Conservation (phyloP, 1,140 invertebrate genomes). For the Dreissena rostriformis region DNA sequence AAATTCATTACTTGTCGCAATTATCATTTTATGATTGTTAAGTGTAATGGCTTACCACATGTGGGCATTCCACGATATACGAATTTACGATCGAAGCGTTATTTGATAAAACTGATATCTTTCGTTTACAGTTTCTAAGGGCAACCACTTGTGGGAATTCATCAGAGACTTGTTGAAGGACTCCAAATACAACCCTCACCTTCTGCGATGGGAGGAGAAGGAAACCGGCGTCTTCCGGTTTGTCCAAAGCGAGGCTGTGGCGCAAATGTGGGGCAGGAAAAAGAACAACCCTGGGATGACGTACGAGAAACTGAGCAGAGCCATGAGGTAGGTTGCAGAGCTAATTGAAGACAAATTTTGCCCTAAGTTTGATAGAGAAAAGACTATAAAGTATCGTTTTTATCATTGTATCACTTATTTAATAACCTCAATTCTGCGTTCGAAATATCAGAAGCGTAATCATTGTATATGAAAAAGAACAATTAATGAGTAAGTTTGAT, state of each 20-base stretch:
- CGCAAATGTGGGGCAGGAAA: conserved; percentile 91
- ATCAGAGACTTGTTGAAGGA: conserved; percentile 75
- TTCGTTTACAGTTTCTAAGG: conserved; percentile 67
- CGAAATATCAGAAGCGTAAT: too few species aligned
- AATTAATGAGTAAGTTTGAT: too few species aligned
- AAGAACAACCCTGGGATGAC: conserved; percentile 96
- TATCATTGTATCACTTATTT: too few species aligned
- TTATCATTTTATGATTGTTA: too few species aligned
- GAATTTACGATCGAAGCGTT: too few species aligned
- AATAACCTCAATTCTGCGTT: too few species aligned
- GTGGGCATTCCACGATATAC: too few species aligned
- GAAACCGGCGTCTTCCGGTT: conserved; percentile 92
- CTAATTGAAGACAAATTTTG: background rate
- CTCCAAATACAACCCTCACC: conserved; percentile 67
- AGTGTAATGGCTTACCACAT: too few species aligned
- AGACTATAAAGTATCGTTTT: too few species aligned
- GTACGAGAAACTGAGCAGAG: conserved; percentile 95
- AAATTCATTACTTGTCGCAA: too few species aligned
- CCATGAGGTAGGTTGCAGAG: conserved; percentile 88
- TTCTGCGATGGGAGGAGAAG: conserved; percentile 92
- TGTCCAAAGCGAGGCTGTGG: conserved; percentile 94
- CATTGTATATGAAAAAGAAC: too few species aligned
- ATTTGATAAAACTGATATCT: background rate
- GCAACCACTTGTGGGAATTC: conserved; percentile 79
- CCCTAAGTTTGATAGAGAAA: background rate